These are phyloP conservation scores for Phenacoccus solenopsis DNA, from an alignment of 1,140 invertebrate genomes.

Conservation along the genomic window DNA sequence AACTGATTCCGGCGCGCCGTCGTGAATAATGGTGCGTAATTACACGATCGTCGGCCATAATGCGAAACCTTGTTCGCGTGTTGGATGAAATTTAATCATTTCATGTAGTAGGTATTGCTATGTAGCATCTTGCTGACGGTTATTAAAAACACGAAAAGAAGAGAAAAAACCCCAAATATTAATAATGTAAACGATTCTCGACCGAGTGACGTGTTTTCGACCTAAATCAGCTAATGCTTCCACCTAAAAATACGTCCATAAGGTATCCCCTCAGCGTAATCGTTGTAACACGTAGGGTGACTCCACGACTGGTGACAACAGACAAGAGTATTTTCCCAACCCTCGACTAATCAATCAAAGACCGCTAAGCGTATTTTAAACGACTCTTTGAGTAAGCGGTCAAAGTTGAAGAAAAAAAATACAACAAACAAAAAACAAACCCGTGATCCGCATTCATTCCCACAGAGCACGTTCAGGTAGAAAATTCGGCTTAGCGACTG, in stretches of 20 bases:
- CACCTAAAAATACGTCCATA: neutral
- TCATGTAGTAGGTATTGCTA: neutral
- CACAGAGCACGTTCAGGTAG: neutral
- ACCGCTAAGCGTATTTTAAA: neutral
- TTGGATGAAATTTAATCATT: neutral
- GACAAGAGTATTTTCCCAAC: too few relatives aligned
- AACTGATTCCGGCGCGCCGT: neutral
- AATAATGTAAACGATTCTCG: neutral
- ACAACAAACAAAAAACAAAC: neutral
- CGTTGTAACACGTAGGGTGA: neutral
- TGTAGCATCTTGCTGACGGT: neutral
- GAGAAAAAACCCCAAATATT: neutral
- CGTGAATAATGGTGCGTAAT: neutral
- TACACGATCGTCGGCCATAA: neutral
- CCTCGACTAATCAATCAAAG: too few relatives aligned
- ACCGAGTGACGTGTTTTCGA: too few relatives aligned
- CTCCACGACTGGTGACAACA: neutral
- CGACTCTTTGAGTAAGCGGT: neutral
- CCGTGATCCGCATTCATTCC: neutral
- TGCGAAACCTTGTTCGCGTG: too few relatives aligned
- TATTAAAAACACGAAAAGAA: neutral
- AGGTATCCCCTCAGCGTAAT: neutral
- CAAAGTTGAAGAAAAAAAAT: neutral
- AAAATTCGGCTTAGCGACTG: neutral
- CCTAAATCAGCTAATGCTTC: too few relatives aligned